phyloP scores from a whole-genome alignment of 2,888 invertebrate genomes.

The Napeogenes inachia region DNA sequence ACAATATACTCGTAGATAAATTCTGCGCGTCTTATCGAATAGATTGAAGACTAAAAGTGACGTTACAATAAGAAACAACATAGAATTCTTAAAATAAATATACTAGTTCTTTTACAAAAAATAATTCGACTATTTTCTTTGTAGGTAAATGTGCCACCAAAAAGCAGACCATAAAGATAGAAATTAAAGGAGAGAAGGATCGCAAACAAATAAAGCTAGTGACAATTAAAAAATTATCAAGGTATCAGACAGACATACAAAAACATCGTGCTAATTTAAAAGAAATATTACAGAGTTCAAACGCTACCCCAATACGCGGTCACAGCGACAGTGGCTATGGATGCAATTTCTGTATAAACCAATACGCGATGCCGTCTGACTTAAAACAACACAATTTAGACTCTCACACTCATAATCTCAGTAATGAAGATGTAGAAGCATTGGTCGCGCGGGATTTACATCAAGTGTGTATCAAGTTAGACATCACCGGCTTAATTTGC shows the following conservation, averaged over 20 bases:
- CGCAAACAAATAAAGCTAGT: conserved; percentile 18
- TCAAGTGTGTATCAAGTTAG: conserved; percentile 42
- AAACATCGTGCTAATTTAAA: conserved; percentile 33
- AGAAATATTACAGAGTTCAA: conserved; percentile 37
- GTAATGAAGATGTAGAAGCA: conserved; percentile 30
- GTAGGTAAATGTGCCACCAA: conserved; percentile 28
- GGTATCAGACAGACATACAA: conserved; percentile 29
- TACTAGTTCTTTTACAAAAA: conserved; percentile 1
- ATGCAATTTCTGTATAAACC: conserved; percentile 40
- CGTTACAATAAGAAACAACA: too few species aligned
- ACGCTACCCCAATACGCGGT: conserved; percentile 44
- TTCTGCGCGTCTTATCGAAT: too few species aligned
- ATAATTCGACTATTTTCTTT: conserved; percentile 28
- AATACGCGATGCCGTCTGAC: conserved; percentile 35
- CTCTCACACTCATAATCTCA: conserved; percentile 32
- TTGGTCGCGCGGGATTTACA: conserved; percentile 29
- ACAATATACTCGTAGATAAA: too few species aligned
- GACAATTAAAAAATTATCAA: conserved; percentile 20
- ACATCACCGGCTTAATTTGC: conserved; percentile 46
- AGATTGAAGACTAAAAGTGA: too few species aligned
- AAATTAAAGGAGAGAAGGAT: conserved; percentile 17
- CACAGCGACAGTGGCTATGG: conserved; percentile 37
- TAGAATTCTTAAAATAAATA: too few species aligned
- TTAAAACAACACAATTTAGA: conserved; percentile 41
- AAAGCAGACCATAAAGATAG: conserved; percentile 12